These are phyloP conservation scores for Tamandua tetradactyla DNA, from an alignment of 2,797 vertebrate genomes.

Conservation along the genomic window DNA sequence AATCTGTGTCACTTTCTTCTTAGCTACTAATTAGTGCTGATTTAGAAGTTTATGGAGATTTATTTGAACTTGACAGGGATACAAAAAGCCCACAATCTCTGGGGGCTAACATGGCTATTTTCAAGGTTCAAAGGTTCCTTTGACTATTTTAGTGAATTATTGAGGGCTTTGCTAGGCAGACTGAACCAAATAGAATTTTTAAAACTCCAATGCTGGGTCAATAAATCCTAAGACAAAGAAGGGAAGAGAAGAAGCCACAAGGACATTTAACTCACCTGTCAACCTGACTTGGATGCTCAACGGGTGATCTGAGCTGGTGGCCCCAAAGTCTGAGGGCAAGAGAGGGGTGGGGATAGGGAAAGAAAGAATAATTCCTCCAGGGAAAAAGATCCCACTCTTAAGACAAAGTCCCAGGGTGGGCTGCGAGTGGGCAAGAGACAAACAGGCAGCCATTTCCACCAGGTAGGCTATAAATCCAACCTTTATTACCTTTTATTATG, in stretches of 20 bases:
- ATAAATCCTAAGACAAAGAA: conserved; percentile 31
- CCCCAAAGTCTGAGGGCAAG: not conserved
- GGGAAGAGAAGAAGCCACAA: not conserved
- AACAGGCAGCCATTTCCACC: conserved; percentile 79
- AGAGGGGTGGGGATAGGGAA: too few relatives aligned
- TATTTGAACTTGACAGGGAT: conserved; percentile 58
- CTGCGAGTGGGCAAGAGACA: conserved; percentile 61
- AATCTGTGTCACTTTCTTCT: not conserved
- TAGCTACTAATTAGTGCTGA: not conserved
- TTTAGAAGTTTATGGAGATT: conserved; percentile 5
- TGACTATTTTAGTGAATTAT: conserved; percentile 58
- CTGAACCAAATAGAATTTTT: conserved; percentile 60
- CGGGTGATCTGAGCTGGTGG: accelerated
- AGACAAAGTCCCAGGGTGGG: not conserved
- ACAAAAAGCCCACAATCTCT: conserved; percentile 23
- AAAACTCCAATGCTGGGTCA: conserved; percentile 46
- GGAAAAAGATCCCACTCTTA: not conserved
- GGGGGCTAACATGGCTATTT: conserved; percentile 47
- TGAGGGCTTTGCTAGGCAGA: conserved; percentile 63
- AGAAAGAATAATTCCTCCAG: too few relatives aligned
- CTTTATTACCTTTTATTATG: conserved; percentile 90
- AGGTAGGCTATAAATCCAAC: conserved; percentile 84
- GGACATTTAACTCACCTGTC: accelerated
- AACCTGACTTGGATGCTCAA: not conserved
- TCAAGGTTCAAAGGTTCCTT: conserved; percentile 69